Base-by-base conservation (phyloP, 2,113 vertebrate genomes). In the Petrocephalus microphthalmus region DNA sequence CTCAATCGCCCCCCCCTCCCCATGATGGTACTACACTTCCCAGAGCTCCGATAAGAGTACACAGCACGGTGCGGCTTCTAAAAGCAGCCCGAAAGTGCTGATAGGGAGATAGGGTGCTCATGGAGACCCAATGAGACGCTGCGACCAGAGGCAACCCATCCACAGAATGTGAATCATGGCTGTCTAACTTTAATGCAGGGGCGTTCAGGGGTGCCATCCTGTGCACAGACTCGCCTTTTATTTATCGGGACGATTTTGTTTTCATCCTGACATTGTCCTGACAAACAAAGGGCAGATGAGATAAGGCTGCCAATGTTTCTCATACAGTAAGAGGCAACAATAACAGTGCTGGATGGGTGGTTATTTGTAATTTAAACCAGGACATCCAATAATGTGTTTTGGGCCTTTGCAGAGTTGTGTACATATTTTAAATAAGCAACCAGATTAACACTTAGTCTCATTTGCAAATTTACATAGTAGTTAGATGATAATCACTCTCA, bases 381-480 rank as follows among this genome's bases (percentile, higher is more conserved):
- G 71, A 33, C 33, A 78, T 78, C 33, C 33, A 78, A 19, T 42
- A 78, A 78, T 6, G 33, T 78, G 71, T 37, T 78, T 78, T 29
- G 25, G 60, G 20, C 42, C 20, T 83, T 49, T 83, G 45, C 7
- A 83, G 45, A 83, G 20, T 49, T 47, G 81, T 47, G 42, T 83
- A 83, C 37, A 83, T 47, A 45, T 37, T 78, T 78, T 3, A n/a
- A 20, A 49, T 83, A 83, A 49, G 8, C 20, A 47, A 49, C 20
- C 81, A 83, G 81, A 83, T 83, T 47, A 47, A n/a, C 81, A 22
- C 45, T 83, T 83, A 47, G 81, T 49, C 45, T 83, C 20, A 83
- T 83, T 83, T 83, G 81, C 37, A 83, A 47, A 45, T 83, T 45
- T 83, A 49, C 81, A 83, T 37, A 47, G 45, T 83, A 83, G 49